These are phyloP conservation scores for Pao palembangensis DNA, from an alignment of 2,113 vertebrate species.

Conservation along the genomic window DNA sequence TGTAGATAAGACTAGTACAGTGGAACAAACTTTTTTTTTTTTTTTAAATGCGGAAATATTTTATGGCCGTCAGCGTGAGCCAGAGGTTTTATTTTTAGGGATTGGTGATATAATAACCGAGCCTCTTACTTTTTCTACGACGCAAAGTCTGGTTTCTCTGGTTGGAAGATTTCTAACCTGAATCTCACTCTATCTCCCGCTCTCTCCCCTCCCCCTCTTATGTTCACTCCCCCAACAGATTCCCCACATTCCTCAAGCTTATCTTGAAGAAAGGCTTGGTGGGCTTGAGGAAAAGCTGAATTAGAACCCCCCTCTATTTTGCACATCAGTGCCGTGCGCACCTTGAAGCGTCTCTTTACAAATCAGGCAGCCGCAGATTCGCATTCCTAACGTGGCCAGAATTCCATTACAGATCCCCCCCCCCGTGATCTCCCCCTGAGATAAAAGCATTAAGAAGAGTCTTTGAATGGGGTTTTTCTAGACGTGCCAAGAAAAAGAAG, in stretches of 20 bases:
- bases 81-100: background rate
- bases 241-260: constrained; percentile 81
- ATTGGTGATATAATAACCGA: constrained; percentile 12
- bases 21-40: background rate
- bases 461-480: constrained; percentile 51
- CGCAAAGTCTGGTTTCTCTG: constrained; percentile 53
- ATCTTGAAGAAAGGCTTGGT: constrained; percentile 78
- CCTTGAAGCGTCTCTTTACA: constrained; percentile 75
- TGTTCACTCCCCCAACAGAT: constrained; percentile 58
- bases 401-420: constrained; percentile 61
- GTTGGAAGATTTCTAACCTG: constrained; percentile 61
- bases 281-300: constrained; percentile 71
- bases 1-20: constrained; percentile 24
- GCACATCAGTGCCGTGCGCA: constrained; percentile 58
- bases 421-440: constrained; percentile 37
- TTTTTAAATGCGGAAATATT: background rate
- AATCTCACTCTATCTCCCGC: constrained; percentile 48
- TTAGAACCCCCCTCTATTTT: constrained; percentile 62
- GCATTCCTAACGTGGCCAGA: constrained; percentile 74
- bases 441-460: constrained; percentile 67
- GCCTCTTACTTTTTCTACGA: constrained; percentile 14
- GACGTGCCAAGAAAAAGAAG: constrained; percentile 21
- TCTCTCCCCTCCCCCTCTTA: constrained; percentile 44
- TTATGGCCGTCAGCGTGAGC: background rate
- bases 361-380: constrained; percentile 61